Conservation (phyloP, 2,797 vertebrate species). For the Muraenolepis orangiensis region DNA sequence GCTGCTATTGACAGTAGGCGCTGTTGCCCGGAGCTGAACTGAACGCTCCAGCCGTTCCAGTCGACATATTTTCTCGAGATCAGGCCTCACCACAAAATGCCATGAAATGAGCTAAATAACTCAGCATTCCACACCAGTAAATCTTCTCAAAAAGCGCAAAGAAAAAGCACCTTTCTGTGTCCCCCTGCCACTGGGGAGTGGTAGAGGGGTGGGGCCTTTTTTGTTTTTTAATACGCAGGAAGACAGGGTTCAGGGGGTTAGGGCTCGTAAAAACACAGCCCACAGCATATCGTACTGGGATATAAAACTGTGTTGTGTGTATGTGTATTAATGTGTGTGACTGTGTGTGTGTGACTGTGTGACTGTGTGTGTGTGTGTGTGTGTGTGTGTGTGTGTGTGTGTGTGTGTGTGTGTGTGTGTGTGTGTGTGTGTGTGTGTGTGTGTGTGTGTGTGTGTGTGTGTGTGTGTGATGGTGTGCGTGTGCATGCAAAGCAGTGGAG, state of each 20-base stretch:
- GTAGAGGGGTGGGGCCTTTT: not conserved
- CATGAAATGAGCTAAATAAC: slow-evolving; percentile 1
- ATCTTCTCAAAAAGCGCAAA: not conserved
- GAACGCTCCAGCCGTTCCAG: not conserved
- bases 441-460: not conserved
- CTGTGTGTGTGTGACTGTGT: slow-evolving; percentile 19
- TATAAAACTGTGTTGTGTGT: slow-evolving; percentile 54
- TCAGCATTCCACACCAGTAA: slow-evolving; percentile 1
- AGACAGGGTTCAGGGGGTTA: slow-evolving; percentile 62
- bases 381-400: slow-evolving; percentile 21
- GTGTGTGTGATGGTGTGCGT: not conserved
- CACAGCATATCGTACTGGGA: slow-evolving; percentile 48
- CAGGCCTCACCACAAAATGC: slow-evolving; percentile 2
- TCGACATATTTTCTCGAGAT: not conserved
- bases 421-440: slow-evolving; percentile 14
- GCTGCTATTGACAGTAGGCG: not conserved
- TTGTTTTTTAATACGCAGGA: slow-evolving; percentile 43
- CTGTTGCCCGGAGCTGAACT: not conserved
- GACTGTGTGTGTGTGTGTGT: slow-evolving; percentile 29
- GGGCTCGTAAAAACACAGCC: slow-evolving; percentile 60
- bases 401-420: slow-evolving; percentile 15
- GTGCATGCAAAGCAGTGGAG: not conserved
- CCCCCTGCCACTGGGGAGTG: not conserved
- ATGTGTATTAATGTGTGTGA: slow-evolving; percentile 32
- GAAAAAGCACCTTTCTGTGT: not conserved